Evolutionary conservation across 2,888 invertebrate genomes (phyloP), one percentile per base, ranked within the genome.

Genomic region (Dryocosmus kuriphilus): DNA sequence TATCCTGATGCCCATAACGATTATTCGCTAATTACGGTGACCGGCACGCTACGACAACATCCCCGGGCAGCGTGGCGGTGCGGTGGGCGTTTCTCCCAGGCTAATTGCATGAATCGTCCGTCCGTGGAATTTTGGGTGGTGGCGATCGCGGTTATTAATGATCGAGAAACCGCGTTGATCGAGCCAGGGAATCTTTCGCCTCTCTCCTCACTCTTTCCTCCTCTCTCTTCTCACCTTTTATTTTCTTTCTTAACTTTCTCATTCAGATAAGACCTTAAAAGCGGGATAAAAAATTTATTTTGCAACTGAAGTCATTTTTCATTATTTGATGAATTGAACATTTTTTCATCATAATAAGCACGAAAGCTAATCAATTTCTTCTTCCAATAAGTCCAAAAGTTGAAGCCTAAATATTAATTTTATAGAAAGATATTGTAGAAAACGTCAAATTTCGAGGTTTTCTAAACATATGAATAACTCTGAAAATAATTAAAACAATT

Each of bases 11-110:
- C 51, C 71, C 30, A 82, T 80, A 84, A 85, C 83, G 88, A 88
- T 89, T 88, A 88, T 89, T 89, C 86, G 85, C 85, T 89, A 88
- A 89, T 89, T 89, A 87, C 85, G 83, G 85, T 86, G 87, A 88
- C 88, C 87, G 85, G 84, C 79, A 81, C 76, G 73, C 82, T 80
- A 84, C 83, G 86, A 87, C 88, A 88, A 88, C 86, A 87, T 87
- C 88, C 86, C 76, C 77, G 77, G 86, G 88, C 85, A 73, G 77
- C 77, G 24, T 67, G 63, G 32, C 38, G 55, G 30, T 65, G 32
- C 46, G 57, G 46, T 65, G 35, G 55, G 74, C 65, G 79, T 80
- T 75, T 74, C 80, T 82, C 79, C 82, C 82, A 67, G 83, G 81
- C 84, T 87, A 88, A 88, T 88, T 87, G 86, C 85, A 87, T 85